Percentiles rank a stretch among this genome's conserved stretches.
Evolutionary conservation across 2,797 vertebrate genomes (phyloP).

Genomic region (Microhierax caerulescens): DNA sequence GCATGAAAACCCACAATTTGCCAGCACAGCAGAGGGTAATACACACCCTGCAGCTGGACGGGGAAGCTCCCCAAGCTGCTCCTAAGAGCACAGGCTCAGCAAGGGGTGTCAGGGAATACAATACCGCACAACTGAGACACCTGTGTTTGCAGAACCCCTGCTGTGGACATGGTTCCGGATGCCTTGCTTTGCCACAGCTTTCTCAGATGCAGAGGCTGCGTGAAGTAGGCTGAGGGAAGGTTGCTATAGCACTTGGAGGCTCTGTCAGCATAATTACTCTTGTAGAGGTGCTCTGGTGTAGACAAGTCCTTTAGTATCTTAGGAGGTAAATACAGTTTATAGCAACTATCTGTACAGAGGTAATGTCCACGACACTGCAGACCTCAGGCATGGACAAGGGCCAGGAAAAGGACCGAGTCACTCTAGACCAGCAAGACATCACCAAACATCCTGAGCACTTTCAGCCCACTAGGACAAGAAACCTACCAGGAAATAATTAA

Average conservation of each 20-base stretch:
- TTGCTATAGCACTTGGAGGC: background rate
- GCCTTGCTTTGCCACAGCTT: background rate
- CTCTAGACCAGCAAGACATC: background rate
- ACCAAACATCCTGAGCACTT: background rate
- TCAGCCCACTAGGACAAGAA: background rate
- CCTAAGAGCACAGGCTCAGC: background rate
- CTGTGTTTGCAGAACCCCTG: slow-evolving; percentile 1
- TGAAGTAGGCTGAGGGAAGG: background rate
- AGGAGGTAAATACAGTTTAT: background rate
- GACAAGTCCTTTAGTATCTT: background rate
- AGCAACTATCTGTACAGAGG: background rate
- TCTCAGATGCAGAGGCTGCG: background rate
- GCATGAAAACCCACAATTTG: background rate
- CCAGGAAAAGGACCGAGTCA: background rate
- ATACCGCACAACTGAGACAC: rapidly evolving
- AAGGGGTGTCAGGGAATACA: background rate
- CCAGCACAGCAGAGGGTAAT: background rate
- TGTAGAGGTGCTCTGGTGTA: background rate
- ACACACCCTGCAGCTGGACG: background rate
- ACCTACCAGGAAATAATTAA: slow-evolving; percentile 9
- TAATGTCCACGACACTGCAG: background rate
- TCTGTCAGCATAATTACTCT: background rate
- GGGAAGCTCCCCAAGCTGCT: background rate
- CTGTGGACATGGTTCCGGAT: background rate
- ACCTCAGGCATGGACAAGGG: background rate